Base-by-base conservation (phyloP, 1,140 invertebrate genomes). In the Nymphalis io region DNA sequence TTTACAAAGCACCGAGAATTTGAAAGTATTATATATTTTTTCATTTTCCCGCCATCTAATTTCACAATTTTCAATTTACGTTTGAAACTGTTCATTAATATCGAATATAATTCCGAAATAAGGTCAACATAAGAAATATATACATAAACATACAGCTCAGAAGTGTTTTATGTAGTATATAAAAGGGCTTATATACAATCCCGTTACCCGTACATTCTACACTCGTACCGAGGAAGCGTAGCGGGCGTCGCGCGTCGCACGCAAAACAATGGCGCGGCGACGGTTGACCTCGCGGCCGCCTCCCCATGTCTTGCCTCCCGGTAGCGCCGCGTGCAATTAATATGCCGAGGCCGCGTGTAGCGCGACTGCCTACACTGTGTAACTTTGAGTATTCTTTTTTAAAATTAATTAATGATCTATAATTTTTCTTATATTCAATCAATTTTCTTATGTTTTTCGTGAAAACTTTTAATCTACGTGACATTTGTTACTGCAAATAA, bases 241-340 rank as follows among this genome's bases (percentile, higher is more conserved):
- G 53, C 18, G 66, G 57, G 68, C 75, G 57, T 62, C 69, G 60
- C 63, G 67, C 61, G 68, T 70, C 48, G 48, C 48, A 87, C 87
- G 88, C 87, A 87, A 88, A 89, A 91, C 85, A 89, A 88, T 85
- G 93, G 92, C 92, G 92, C 90, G 77, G 83, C 85, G 88, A 87
- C 87, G 88, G 86, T 89, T 91, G 89, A 91, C 89, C 89, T 89
- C 89, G 88, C 85, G 82, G 79, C 83, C 80, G 74, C 84, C 85
- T 72, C 87, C 85, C 85, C 82, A 82, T 83, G 82, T 85, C 87
- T 86, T 85, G 79, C 85, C 81, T 66, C 80, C 87, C 81, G 85
- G 86, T 88, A 88, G 87, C 84, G 81, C 86, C 89, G 89, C 89
- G 85, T 91, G 89, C 89, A 91, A 91, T 91, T 91, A 91, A 91